Conservation (phyloP, 2,888 invertebrate species). For the Drosophila colorata region DNA sequence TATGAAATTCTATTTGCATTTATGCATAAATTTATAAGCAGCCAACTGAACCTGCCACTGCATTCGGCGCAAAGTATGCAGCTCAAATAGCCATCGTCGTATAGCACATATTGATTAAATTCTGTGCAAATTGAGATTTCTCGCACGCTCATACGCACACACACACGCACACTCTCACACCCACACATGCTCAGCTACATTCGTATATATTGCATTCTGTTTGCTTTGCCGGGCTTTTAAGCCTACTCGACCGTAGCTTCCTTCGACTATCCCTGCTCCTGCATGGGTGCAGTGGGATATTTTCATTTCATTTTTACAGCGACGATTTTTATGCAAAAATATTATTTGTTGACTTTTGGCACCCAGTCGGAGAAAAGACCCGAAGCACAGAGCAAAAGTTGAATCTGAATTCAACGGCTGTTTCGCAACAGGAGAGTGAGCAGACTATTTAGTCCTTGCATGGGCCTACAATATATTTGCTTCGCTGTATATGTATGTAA, state of each 20-base stretch:
- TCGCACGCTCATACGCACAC: slow-evolving; percentile 20
- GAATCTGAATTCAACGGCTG: slow-evolving; percentile 35
- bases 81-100: slow-evolving; percentile 32
- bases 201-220: slow-evolving; percentile 25
- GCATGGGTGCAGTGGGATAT: slow-evolving; percentile 47
- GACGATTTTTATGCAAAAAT: slow-evolving; percentile 75
- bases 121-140: slow-evolving; percentile 71
- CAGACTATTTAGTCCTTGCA: slow-evolving; percentile 26
- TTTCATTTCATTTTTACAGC: slow-evolving; percentile 71
- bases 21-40: slow-evolving; percentile 75
- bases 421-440: not conserved
- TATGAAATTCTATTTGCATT: slow-evolving; percentile 77
- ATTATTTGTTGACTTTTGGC: slow-evolving; percentile 80
- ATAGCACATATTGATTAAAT: slow-evolving; percentile 69
- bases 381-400: slow-evolving; percentile 24
- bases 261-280: slow-evolving; percentile 13
- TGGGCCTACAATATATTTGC: slow-evolving; percentile 45
- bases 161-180: slow-evolving; percentile 4
- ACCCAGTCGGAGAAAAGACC: slow-evolving; percentile 35
- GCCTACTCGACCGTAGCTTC: slow-evolving; percentile 24
- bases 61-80: slow-evolving; percentile 22
- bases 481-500: slow-evolving; percentile 2
- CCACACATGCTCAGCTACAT: slow-evolving; percentile 8
- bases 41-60: slow-evolving; percentile 25
- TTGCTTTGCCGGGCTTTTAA: slow-evolving; percentile 48